Percentiles rank a stretch among this genome's conserved stretches.
These are phyloP conservation scores for Epinephelus awoara DNA, from an alignment of 2,797 vertebrate genomes.

Conservation along the genomic window DNA sequence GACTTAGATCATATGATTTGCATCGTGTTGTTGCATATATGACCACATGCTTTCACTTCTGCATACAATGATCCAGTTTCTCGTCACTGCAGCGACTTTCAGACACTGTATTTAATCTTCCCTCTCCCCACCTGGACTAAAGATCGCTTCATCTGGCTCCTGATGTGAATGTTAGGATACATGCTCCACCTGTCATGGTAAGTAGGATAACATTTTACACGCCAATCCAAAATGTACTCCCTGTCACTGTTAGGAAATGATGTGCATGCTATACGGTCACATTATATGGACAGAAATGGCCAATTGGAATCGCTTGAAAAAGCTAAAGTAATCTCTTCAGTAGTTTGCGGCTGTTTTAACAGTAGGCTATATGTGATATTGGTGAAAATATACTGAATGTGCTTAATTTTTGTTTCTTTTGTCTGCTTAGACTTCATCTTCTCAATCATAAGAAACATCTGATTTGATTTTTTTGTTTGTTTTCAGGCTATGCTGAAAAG, in stretches of 20 bases:
- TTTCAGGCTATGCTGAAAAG: conserved; percentile 74
- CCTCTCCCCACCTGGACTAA: conserved; percentile 11
- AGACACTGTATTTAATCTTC: neutral
- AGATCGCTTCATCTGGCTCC: neutral
- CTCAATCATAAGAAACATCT: neutral
- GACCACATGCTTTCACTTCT: conserved; percentile 71
- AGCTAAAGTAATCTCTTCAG: neutral
- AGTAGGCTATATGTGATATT: neutral
- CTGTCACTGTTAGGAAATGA: neutral
- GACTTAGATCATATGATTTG: conserved; percentile 35
- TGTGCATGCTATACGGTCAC: neutral
- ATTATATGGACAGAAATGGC: neutral
- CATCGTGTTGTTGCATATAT: neutral
- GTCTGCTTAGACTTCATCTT: neutral
- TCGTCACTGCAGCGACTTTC: neutral
- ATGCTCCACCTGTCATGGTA: conserved; percentile 42
- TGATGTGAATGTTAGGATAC: neutral
- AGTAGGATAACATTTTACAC: conserved; percentile 43
- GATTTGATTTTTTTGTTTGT: conserved; percentile 13
- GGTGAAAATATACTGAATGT: neutral
- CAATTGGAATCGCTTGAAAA: neutral
- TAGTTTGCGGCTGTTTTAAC: neutral
- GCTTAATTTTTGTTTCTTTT: neutral
- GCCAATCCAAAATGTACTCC: neutral
- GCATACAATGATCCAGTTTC: conserved; percentile 11